A percentile compares a stretch with the other conserved stretches of the same genome.
Conservation (phyloP, 2,113 vertebrate species). For the Sinocyclocheilus maitianheensis region DNA sequence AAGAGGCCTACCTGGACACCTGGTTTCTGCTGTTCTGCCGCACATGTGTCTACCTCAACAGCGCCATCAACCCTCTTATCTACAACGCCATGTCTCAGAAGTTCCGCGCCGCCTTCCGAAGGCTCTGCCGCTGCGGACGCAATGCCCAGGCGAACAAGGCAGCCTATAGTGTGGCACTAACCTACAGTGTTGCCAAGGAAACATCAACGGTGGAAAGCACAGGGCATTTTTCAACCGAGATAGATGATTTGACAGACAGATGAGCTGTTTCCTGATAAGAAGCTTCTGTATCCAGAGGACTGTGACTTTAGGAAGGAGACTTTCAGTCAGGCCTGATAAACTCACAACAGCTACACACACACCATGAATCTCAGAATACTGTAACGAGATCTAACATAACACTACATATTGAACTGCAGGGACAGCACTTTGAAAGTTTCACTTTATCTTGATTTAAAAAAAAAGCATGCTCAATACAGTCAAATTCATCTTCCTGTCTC, state of each 20-base stretch:
- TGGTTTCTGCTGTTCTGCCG: constrained; percentile 96
- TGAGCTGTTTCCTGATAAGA: constrained; percentile 76
- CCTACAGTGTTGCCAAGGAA: constrained; percentile 87
- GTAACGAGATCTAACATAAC: background rate
- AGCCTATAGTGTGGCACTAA: constrained; percentile 81
- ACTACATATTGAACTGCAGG: background rate
- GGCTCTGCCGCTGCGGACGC: constrained; percentile 88
- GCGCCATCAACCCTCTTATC: constrained; percentile 94
- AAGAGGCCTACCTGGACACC: constrained; percentile 86
- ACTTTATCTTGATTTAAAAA: background rate
- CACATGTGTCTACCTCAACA: constrained; percentile 95
- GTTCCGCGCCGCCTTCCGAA: constrained; percentile 92
- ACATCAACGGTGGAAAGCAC: constrained; percentile 77
- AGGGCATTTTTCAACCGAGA: constrained; percentile 87
- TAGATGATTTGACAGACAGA: constrained; percentile 88
- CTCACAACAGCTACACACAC: background rate
- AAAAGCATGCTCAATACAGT: background rate
- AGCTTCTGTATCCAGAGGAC: constrained; percentile 74
- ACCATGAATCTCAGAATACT: background rate
- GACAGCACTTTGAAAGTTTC: background rate
- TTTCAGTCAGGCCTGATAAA: constrained; percentile 62
- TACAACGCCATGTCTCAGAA: constrained; percentile 99
- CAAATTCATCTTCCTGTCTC: background rate
- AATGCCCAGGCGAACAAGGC: constrained; percentile 74
- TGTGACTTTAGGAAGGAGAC: constrained; percentile 77